Conservation (phyloP, 2,888 invertebrate genomes). For the Eupeodes latifasciatus region DNA sequence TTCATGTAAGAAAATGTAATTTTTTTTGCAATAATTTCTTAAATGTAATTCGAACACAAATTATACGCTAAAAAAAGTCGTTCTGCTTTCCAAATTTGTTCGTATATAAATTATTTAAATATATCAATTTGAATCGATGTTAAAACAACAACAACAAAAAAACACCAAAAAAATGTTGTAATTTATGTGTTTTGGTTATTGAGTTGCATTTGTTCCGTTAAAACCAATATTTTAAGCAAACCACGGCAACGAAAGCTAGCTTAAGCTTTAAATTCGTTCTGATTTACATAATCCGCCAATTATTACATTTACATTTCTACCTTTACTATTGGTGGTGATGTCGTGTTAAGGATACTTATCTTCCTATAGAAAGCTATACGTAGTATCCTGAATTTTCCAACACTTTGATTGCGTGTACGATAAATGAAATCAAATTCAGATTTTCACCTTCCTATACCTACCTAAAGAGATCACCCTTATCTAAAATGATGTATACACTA, state of each 20-base stretch:
- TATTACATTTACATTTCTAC: not conserved
- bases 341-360: not conserved
- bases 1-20: too few relatives aligned
- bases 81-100: too few relatives aligned
- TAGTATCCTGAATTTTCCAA: not conserved
- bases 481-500: slow-evolving; percentile 2
- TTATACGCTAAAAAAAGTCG: too few relatives aligned
- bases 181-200: not conserved
- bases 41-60: too few relatives aligned
- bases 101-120: too few relatives aligned
- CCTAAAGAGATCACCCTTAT: not conserved
- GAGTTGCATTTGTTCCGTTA: not conserved
- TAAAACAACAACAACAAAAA: too few relatives aligned
- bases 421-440: slow-evolving; percentile 29
- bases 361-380: not conserved
- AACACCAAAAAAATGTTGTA: too few relatives aligned
- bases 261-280: not conserved
- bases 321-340: not conserved
- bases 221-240: not conserved
- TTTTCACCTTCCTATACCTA: not conserved
- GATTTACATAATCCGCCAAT: slow-evolving; percentile 23
- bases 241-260: not conserved
- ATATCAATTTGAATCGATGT: too few relatives aligned
- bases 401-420: slow-evolving; percentile 30
- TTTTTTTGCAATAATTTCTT: too few relatives aligned